Evolutionary conservation across 1,140 invertebrate genomes (phyloP).

Genomic region (Cotesia vestalis): DNA sequence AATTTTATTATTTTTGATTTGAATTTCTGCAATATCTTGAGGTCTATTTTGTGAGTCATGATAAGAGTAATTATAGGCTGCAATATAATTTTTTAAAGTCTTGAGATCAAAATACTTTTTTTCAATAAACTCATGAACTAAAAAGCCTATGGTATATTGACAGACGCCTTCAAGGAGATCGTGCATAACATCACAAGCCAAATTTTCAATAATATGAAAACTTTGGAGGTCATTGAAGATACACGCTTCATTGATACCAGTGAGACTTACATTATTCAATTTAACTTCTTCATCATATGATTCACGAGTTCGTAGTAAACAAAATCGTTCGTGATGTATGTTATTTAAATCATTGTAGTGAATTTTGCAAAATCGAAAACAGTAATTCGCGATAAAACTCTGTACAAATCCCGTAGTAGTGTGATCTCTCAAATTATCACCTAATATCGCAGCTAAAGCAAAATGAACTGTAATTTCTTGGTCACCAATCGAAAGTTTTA

Average conservation of each 20-base stretch:
- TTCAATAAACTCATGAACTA: too few species aligned
- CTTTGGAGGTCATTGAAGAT: background rate
- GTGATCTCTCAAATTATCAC: too few species aligned
- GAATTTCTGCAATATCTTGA: too few species aligned
- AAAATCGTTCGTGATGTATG: background rate
- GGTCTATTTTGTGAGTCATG: background rate
- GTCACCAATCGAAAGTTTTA: too few species aligned
- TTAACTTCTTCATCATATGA: background rate
- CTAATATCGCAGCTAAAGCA: too few species aligned
- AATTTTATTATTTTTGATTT: too few species aligned
- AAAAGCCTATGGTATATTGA: background rate
- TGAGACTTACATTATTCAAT: background rate
- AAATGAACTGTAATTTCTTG: too few species aligned
- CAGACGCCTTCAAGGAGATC: constrained; percentile 17
- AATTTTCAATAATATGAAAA: constrained; percentile 21
- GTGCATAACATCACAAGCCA: constrained; percentile 11
- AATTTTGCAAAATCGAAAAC: too few species aligned
- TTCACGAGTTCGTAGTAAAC: background rate
- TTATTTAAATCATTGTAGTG: too few species aligned
- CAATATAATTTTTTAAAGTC: background rate
- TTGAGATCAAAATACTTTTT: too few species aligned
- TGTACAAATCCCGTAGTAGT: too few species aligned
- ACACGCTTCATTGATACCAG: background rate
- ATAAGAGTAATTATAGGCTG: constrained; percentile 14
- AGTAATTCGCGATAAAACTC: too few species aligned